These are phyloP conservation scores for Leptopilina boulardi DNA, from an alignment of 1,140 invertebrate species.

Conservation along the genomic window DNA sequence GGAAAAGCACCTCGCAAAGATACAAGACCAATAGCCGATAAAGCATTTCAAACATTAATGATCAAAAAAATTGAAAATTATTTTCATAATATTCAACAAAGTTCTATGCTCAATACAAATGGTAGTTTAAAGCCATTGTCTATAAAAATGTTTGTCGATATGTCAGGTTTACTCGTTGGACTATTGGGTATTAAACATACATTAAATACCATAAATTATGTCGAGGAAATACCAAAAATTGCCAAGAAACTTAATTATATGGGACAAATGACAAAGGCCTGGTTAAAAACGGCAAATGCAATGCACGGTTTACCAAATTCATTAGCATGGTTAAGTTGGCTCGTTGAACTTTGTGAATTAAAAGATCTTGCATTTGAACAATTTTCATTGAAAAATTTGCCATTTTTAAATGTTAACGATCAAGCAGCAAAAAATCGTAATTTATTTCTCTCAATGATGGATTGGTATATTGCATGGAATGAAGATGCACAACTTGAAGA, in stretches of 20 bases:
- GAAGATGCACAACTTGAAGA: neutral
- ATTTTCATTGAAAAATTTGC: slow-evolving; percentile 50
- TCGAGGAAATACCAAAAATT: slow-evolving; percentile 74
- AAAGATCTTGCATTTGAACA: slow-evolving; percentile 37
- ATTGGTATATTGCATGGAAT: neutral
- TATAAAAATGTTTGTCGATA: slow-evolving; percentile 69
- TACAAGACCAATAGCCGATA: slow-evolving; percentile 65
- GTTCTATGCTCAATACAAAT: slow-evolving; percentile 61
- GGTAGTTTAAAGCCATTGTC: slow-evolving; percentile 67
- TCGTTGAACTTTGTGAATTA: slow-evolving; percentile 70
- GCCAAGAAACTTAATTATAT: slow-evolving; percentile 78
- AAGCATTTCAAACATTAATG: slow-evolving; percentile 64
- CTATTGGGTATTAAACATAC: slow-evolving; percentile 58
- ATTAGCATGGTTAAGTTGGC: slow-evolving; percentile 77
- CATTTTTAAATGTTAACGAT: slow-evolving; percentile 52
- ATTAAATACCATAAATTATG: slow-evolving; percentile 64
- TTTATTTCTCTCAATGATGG: slow-evolving; percentile 50
- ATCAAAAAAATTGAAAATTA: slow-evolving; percentile 65
- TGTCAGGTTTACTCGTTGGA: slow-evolving; percentile 59
- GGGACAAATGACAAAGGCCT: slow-evolving; percentile 77
- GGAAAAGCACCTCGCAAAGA: slow-evolving; percentile 64
- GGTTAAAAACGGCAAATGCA: slow-evolving; percentile 79
- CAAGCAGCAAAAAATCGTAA: slow-evolving; percentile 50
- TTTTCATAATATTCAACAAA: slow-evolving; percentile 55
- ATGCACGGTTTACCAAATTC: slow-evolving; percentile 78